Percentiles rank a stretch among this genome's conserved stretches.
Conservation (phyloP, 2,113 vertebrate genomes). For the Bubo scandiacus region DNA sequence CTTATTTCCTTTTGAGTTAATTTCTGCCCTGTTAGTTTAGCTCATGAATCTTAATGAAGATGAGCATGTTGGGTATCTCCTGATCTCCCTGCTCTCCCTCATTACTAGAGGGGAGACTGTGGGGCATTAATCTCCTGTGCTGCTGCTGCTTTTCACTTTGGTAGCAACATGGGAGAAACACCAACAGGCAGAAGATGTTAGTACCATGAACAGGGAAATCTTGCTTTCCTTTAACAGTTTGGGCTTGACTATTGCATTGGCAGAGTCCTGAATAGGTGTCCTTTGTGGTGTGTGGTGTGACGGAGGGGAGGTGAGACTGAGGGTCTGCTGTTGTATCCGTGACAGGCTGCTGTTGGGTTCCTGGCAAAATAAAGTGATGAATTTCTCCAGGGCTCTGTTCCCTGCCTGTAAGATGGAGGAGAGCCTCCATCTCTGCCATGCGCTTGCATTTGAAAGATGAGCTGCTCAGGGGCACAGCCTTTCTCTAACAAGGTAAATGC, state of each 20-base stretch:
- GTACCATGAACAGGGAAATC: background rate
- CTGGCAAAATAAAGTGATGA: background rate
- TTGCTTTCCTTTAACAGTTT: background rate
- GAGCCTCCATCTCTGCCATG: background rate
- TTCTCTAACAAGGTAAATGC: background rate
- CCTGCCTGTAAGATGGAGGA: background rate
- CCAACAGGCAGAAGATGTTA: background rate
- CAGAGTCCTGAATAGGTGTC: background rate
- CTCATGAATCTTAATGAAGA: constrained; percentile 52
- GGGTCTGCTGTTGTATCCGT: background rate
- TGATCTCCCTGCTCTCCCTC: background rate
- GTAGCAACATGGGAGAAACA: background rate
- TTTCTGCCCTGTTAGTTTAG: constrained; percentile 55
- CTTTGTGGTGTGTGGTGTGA: background rate
- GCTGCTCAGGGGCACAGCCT: background rate
- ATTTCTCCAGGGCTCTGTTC: background rate
- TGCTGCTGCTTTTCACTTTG: background rate
- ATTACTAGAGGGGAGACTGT: background rate
- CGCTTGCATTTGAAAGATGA: background rate
- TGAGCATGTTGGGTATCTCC: background rate
- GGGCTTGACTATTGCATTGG: background rate
- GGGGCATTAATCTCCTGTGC: background rate
- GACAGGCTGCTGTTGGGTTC: background rate
- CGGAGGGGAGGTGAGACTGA: background rate
- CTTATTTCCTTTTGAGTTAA: constrained; percentile 43